A percentile compares a stretch with the other conserved stretches of the same genome.
Evolutionary conservation across 2,888 invertebrate species (phyloP).

Genomic region (Actias luna): DNA sequence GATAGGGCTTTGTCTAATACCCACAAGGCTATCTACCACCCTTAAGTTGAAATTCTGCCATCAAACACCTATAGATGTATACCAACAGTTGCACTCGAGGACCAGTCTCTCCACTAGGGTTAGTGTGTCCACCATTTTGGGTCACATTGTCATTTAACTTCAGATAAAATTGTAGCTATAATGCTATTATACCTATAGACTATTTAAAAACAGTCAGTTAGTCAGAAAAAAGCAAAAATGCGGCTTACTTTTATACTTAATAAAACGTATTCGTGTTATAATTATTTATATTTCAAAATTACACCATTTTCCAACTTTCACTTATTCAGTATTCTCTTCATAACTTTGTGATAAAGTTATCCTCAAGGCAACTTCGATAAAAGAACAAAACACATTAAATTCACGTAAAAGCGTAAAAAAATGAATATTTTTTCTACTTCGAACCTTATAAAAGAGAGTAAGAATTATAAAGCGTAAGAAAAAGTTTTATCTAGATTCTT

Average conservation of each 20-base stretch:
- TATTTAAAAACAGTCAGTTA: no score
- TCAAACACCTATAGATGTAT: no score
- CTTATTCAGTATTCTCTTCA: neutral
- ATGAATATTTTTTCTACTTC: conserved; percentile 26
- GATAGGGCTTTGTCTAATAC: no score
- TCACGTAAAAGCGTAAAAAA: conserved; percentile 32
- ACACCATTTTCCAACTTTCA: neutral
- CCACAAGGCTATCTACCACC: no score
- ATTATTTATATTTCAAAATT: neutral
- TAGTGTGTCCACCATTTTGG: no score
- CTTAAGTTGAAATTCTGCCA: no score
- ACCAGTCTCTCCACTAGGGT: no score
- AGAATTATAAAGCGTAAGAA: conserved; percentile 31
- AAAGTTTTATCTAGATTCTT: conserved; percentile 28
- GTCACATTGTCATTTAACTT: no score
- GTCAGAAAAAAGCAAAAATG: no score
- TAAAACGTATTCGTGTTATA: neutral
- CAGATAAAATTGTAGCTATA: no score
- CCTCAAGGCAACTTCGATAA: conserved; percentile 23
- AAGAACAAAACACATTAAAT: conserved; percentile 30
- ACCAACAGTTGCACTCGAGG: no score
- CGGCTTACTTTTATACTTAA: neutral
- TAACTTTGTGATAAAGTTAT: conserved; percentile 22
- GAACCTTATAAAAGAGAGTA: conserved; percentile 21
- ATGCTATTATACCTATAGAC: no score